Percentiles rank a stretch among this genome's conserved stretches.
These are phyloP conservation scores for Acrocyrtus sp. DNA, from an alignment of 2,888 invertebrate species.

Conservation along the genomic window DNA sequence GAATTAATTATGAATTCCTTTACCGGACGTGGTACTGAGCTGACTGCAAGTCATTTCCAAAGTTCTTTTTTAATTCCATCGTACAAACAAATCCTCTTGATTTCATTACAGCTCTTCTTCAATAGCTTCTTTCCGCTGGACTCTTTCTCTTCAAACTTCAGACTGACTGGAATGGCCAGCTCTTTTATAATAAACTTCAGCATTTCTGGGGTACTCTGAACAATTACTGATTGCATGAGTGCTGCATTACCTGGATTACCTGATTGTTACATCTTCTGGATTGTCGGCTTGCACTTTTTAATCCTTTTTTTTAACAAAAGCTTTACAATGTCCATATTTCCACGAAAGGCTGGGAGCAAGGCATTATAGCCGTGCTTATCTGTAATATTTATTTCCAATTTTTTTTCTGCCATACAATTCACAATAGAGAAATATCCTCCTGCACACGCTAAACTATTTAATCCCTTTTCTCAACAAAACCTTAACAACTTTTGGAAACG, in stretches of 20 bases:
- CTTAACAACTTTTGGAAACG: too few species aligned
- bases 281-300: not conserved
- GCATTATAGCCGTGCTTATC: not conserved
- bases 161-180: not conserved
- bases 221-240: not conserved
- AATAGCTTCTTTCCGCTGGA: too few species aligned
- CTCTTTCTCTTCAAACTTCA: too few species aligned
- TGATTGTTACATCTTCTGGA: too few species aligned
- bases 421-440: constrained; percentile 7
- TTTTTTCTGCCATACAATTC: constrained; percentile 8
- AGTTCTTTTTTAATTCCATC: too few species aligned
- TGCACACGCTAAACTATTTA: not conserved
- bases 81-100: too few species aligned
- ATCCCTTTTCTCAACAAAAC: too few species aligned
- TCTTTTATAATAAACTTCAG: not conserved
- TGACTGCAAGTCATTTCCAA: too few species aligned
- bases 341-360: not conserved
- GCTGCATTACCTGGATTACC: not conserved
- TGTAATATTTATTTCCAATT: constrained; percentile 7
- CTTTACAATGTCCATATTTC: not conserved
- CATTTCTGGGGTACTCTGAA: not conserved
- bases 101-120: too few species aligned
- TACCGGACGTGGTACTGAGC: too few species aligned
- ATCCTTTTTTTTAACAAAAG: constrained; percentile 5
- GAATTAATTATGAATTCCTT: too few species aligned